These are phyloP conservation scores for Poecilia latipinna DNA, from an alignment of 2,113 vertebrate genomes.

Conservation along the genomic window DNA sequence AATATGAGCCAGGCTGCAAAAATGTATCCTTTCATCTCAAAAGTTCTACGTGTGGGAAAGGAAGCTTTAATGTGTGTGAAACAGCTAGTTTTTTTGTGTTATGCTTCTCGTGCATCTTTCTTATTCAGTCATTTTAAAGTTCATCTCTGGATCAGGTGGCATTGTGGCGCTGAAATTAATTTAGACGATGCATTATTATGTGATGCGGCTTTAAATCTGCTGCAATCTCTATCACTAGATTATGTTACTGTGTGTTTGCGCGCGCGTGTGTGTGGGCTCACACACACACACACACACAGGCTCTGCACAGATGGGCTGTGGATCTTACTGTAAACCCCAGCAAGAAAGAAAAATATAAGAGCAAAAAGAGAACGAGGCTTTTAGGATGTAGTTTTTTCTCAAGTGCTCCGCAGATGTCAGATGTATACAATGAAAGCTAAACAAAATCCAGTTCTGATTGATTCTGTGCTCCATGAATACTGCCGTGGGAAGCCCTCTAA, in stretches of 20 bases:
- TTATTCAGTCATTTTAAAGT: neutral
- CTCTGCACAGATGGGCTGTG: constrained; percentile 25
- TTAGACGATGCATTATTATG: constrained; percentile 44
- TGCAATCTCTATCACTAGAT: constrained; percentile 40
- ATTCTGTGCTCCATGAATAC: neutral
- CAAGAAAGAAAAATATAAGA: neutral
- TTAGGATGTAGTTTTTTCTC: neutral
- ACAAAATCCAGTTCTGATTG: neutral
- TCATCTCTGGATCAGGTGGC: constrained; percentile 48
- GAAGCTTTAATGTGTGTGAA: neutral
- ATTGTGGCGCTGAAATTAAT: constrained; percentile 50
- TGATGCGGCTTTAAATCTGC: constrained; percentile 52
- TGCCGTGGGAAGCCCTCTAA: constrained; percentile 22
- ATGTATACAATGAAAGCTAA: neutral
- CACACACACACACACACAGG: neutral
- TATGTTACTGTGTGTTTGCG: constrained; percentile 3
- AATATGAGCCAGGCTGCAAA: neutral
- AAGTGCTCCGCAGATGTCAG: neutral
- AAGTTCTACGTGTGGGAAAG: neutral
- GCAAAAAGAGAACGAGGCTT: neutral
- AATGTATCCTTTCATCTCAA: neutral
- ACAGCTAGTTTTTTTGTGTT: neutral
- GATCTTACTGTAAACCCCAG: constrained; percentile 8
- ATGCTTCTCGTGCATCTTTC: constrained; percentile 15
- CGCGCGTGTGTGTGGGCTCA: neutral